These are phyloP conservation scores for Gymnothorax reevesii DNA, from an alignment of 2,797 vertebrate genomes.

Conservation along the genomic window DNA sequence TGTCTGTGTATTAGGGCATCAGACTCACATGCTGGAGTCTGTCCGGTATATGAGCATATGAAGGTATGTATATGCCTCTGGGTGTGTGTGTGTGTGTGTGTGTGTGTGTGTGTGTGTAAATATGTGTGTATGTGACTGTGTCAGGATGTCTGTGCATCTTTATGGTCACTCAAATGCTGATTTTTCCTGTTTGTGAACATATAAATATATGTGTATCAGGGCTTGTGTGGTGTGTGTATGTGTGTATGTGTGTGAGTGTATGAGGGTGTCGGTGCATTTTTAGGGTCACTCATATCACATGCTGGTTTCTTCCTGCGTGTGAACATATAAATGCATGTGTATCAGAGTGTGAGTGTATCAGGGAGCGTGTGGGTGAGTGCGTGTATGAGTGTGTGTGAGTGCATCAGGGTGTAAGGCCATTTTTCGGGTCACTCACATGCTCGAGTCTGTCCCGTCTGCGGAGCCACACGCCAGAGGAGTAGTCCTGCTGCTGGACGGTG, in stretches of 20 bases:
- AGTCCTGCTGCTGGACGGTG: slow-evolving; percentile 80
- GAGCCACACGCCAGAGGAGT: slow-evolving; percentile 81
- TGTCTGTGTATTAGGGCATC: neutral
- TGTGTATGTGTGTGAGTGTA: neutral
- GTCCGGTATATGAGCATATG: neutral
- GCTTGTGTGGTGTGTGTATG: neutral
- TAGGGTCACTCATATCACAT: too few species aligned
- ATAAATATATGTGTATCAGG: too few species aligned
- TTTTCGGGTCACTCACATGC: slow-evolving; percentile 70
- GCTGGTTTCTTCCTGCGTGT: neutral
- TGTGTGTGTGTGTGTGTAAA: neutral
- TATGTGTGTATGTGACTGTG: neutral
- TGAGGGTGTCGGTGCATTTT: too few species aligned
- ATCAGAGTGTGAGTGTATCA: neutral
- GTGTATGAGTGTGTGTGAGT: neutral
- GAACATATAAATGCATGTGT: neutral
- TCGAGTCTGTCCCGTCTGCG: slow-evolving; percentile 79
- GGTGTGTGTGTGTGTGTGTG: neutral
- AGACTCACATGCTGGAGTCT: neutral
- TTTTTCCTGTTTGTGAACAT: too few species aligned
- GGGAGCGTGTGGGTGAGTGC: neutral
- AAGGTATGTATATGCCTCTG: too few species aligned
- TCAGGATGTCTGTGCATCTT: too few species aligned
- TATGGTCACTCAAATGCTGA: neutral
- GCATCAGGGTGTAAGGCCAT: neutral